Base-by-base conservation (phyloP, 35 echinoderm and acorn worm species). In the Eucidaris tribuloides region DNA sequence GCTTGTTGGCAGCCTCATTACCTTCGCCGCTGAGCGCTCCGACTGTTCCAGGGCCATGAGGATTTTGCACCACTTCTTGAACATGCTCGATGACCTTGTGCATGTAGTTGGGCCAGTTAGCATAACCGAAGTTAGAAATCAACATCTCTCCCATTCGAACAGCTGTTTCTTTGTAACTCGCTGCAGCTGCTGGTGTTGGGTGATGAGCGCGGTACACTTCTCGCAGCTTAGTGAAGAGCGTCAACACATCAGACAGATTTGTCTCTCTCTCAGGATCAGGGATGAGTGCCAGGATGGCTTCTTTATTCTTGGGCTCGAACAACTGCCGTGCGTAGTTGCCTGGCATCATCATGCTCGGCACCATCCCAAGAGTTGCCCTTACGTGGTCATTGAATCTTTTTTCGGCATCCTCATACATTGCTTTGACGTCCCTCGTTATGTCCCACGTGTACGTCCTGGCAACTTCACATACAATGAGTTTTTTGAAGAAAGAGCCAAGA, bases 81-180 rank as follows among this genome's bases (percentile, higher is more conserved):
- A 65, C 78, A 71, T 89, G 86, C 50, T 89, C 82, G 15, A 86
- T 86, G 11, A 77, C 60, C 46, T 86, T 86, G 27, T 77, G 65
- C 1, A 86, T 30, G 30, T 86, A 86, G 49, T 86, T 86, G 1
- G 48, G 65, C 83, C 83, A 86, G 0, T 15, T 7, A 40, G 36
- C 83, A 76, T 86, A 77, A 2, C 28, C 23, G 40, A 86, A 86
- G 27, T 18, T 23, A 25, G 0, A 18, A 19, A 56, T 32, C 57
- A 86, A 54, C 13, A 77, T 46, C 28, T 59, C 22, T 31, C 83
- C 83, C 83, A 86, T 77, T 15, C 78, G 27, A 0, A 86, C 45
- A n/a, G 46, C 83, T 38, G 19, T 24, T 3, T 52, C 22, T 42
- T 86, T 86, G 83, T 50, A 58, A 17, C 15, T 58, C 9, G 39